Base-by-base conservation (phyloP, 2,113 vertebrate genomes). In the Urocolius indicus region DNA sequence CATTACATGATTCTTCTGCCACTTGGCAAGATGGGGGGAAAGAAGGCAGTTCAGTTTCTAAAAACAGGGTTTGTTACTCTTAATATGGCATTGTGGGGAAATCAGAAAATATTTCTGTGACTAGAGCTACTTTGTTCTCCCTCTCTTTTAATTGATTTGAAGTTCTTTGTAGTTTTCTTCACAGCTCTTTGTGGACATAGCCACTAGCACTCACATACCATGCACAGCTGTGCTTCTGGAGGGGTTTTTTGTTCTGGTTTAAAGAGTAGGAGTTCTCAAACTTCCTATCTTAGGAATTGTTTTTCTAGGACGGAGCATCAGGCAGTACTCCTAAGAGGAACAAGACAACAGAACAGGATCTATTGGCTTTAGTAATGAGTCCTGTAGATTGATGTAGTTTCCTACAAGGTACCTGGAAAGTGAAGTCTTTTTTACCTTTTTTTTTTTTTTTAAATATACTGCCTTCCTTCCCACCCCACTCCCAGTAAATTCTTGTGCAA, bases 191-290 rank as follows among this genome's bases (percentile, higher is more conserved):
- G 1, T 45, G 16, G 67, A 16, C 6, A 6, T 27, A 36, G 58
- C 45, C 15, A n/a, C 27, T 58, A 73, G 51, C 0, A 1, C 30
- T 73, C 48, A 17, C 5, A 1, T 51, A 13, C 0, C 0, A 4
- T 32, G 43, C n/a, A 11, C 14, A 71, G 45, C 24, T n/a, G 3
- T 59, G 32, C 29, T 92, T 71, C 48, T 65, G 45, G 36, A 41
- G 29, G 22, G 3, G 7, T 54, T 12, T 38, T 36, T 34, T 63
- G 13, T 41, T 85, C 18, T 46, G 66, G 26, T 59, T 65, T 59
- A 20, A 84, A 74, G 16, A 81, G 34, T 41, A 17, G 34, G 34
- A 74, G 34, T 84, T 93, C 61, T 89, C 24, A 41, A 38, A 12
- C 36, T 49, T 62, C 9, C 16, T 71, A 2, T 36, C 73, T 77